Evolutionary conservation across 2,888 invertebrate species (phyloP).

Genomic region (Serrognathus titanus): DNA sequence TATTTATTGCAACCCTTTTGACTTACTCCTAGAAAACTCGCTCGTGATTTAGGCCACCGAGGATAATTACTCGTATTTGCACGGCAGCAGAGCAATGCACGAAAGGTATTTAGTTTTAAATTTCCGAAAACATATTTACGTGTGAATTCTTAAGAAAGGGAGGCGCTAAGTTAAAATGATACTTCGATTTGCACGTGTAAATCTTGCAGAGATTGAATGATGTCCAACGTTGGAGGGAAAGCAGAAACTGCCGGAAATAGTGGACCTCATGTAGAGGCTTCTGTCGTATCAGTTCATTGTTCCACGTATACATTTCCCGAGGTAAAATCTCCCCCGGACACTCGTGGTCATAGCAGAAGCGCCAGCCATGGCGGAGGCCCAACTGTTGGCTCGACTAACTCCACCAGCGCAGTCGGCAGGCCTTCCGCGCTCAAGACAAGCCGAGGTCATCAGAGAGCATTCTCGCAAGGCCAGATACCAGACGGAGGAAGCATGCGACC

Average conservation of each 20-base stretch:
- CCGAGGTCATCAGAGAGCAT: constrained; percentile 77
- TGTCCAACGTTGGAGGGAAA: constrained; percentile 14
- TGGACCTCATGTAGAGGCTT: constrained; percentile 20
- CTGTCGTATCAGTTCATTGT: constrained; percentile 30
- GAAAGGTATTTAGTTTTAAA: too few species aligned
- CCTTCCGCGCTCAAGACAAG: constrained; percentile 68
- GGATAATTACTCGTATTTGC: too few species aligned
- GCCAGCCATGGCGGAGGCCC: constrained; percentile 80
- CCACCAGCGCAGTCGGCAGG: constrained; percentile 48
- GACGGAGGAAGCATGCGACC: constrained; percentile 53
- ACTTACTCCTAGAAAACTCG: too few species aligned
- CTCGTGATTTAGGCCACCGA: too few species aligned
- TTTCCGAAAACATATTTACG: too few species aligned
- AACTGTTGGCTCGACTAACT: constrained; percentile 50
- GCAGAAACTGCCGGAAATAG: constrained; percentile 23
- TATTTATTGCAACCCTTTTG: too few species aligned
- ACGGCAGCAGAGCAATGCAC: too few species aligned
- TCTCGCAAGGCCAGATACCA: constrained; percentile 83
- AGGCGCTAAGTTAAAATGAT: too few species aligned
- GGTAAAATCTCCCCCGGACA: constrained; percentile 33
- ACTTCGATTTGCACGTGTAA: too few species aligned
- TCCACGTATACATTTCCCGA: constrained; percentile 49
- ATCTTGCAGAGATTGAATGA: constrained; percentile 11
- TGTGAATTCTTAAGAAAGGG: too few species aligned
- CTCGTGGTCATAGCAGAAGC: constrained; percentile 70